These are phyloP conservation scores for Cairina moschata DNA, from an alignment of 2,113 vertebrate species.

Conservation along the genomic window DNA sequence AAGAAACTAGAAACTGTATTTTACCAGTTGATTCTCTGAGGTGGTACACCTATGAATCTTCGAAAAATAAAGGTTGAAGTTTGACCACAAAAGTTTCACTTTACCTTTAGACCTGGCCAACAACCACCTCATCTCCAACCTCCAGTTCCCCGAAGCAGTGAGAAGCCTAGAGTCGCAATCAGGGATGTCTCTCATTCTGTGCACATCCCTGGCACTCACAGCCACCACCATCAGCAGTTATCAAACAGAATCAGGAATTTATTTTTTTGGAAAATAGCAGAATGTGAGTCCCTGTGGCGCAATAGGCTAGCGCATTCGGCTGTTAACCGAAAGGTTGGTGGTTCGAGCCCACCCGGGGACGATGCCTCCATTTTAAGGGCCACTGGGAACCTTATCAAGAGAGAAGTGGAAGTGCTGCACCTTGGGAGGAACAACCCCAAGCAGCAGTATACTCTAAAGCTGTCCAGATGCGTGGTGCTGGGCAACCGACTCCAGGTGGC, in stretches of 20 bases:
- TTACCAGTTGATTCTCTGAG: not conserved
- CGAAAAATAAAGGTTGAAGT: not conserved
- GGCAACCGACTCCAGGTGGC: no score
- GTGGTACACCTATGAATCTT: not conserved
- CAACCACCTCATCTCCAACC: not conserved
- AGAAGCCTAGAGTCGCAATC: not conserved
- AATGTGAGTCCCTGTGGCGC: slow-evolving; percentile 51
- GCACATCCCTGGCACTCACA: accelerated
- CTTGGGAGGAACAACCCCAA: not conserved
- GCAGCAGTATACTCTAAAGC: not conserved
- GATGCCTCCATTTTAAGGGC: not conserved
- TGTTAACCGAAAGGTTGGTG: slow-evolving; percentile 75
- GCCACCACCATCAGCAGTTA: not conserved
- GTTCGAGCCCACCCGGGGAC: slow-evolving; percentile 71
- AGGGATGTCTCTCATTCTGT: not conserved
- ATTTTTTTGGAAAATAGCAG: not conserved
- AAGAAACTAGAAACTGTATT: not conserved
- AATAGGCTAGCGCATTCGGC: slow-evolving; percentile 49
- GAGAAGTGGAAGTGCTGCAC: not conserved
- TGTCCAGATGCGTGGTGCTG: no score
- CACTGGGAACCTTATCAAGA: accelerated
- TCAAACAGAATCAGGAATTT: accelerated
- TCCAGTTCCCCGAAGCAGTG: not conserved
- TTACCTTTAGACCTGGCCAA: not conserved
- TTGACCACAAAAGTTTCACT: not conserved